These are phyloP conservation scores for Dermochelys coriacea DNA, from an alignment of 2,797 vertebrate genomes.

Conservation along the genomic window DNA sequence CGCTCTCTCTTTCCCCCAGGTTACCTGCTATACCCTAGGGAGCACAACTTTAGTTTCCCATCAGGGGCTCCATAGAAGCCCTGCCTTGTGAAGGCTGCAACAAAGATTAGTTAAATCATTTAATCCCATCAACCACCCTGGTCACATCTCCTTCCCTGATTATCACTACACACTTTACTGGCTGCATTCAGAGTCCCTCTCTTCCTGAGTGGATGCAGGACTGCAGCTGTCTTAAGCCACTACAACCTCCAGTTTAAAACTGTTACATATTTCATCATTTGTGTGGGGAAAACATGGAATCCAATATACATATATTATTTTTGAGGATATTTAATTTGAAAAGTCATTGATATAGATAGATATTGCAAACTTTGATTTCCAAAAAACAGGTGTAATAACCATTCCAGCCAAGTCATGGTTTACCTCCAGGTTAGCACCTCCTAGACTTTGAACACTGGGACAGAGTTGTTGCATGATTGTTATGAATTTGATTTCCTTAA, in stretches of 20 bases:
- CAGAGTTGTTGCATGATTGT: background rate
- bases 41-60: background rate
- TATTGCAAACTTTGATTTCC: background rate
- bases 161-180: background rate
- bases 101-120: background rate
- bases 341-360: background rate
- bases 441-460: background rate
- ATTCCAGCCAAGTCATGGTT: background rate
- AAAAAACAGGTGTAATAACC: background rate
- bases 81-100: background rate
- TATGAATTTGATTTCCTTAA: background rate
- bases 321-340: background rate
- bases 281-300: background rate
- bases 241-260: background rate
- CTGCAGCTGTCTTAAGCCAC: background rate
- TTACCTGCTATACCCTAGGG: background rate
- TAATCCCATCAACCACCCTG: background rate
- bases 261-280: background rate
- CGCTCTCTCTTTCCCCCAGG: background rate
- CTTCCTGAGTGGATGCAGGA: background rate
- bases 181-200: background rate
- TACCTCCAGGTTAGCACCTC: background rate
- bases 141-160: background rate
- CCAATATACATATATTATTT: background rate
- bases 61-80: background rate